Percentiles rank a stretch among this genome's conserved stretches.
phyloP scores from a whole-genome alignment of 2,888 invertebrate species.

The Celastrina argiolus region DNA sequence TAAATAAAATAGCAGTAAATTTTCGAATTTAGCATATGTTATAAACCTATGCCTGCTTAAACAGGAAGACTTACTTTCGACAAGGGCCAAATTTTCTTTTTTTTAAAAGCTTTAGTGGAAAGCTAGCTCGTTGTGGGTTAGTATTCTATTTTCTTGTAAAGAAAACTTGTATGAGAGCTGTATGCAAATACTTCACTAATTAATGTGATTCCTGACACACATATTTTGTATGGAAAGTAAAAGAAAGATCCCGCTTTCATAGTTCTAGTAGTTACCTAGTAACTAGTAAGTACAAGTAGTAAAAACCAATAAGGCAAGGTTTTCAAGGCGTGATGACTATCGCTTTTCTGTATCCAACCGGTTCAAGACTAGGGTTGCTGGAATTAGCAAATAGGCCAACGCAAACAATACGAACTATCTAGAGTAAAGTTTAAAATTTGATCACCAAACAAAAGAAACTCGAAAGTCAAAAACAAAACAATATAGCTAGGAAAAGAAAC shows the following conservation, averaged over 20 bases:
- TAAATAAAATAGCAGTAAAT: no score
- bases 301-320: slow-evolving; percentile 39
- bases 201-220: slow-evolving; percentile 17
- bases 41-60: no score
- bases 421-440: no score
- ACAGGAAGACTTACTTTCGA: no score
- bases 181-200: slow-evolving; percentile 9
- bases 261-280: slow-evolving; percentile 1
- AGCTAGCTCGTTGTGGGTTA: not conserved
- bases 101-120: not conserved
- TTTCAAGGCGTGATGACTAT: slow-evolving; percentile 53
- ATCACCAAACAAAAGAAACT: no score
- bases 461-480: no score
- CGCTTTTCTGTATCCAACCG: slow-evolving; percentile 61
- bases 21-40: no score
- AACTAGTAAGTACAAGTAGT: slow-evolving; percentile 27
- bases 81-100: no score
- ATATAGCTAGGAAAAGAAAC: no score
- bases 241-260: slow-evolving; percentile 20
- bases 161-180: slow-evolving; percentile 1
- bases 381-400: slow-evolving; percentile 25
- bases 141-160: not conserved
- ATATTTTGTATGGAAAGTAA: slow-evolving; percentile 20
- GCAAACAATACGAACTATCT: not conserved
- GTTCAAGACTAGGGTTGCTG: slow-evolving; percentile 48